Conservation (phyloP, 2,888 invertebrate species). For the Stenichneumon culpator region DNA sequence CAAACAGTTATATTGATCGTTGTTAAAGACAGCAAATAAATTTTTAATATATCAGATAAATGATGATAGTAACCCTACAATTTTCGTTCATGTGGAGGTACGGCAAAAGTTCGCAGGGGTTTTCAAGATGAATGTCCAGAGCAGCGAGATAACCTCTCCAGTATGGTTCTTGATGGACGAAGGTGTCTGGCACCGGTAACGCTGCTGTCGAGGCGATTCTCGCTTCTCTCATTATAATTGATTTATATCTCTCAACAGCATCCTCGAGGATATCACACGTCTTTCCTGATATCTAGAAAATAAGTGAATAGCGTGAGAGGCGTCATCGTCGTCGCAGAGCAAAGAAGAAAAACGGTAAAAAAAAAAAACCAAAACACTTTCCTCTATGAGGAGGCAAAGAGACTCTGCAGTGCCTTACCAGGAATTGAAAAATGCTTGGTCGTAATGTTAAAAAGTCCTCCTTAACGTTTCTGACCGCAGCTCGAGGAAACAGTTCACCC, state of each 20-base stretch:
- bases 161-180: constrained; percentile 73
- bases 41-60: not conserved
- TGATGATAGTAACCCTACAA: constrained; percentile 87
- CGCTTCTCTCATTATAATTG: constrained; percentile 82
- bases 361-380: not conserved
- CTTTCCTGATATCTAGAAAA: constrained; percentile 83
- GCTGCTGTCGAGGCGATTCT: constrained; percentile 66
- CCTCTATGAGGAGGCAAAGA: too few species aligned
- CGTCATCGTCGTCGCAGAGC: not conserved
- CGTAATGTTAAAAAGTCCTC: constrained; percentile 85
- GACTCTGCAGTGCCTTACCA: constrained; percentile 67
- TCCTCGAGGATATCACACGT: constrained; percentile 87
- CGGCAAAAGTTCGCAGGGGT: constrained; percentile 89
- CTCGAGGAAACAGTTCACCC: constrained; percentile 91
- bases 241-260: constrained; percentile 86
- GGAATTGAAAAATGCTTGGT: constrained; percentile 86
- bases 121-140: constrained; percentile 87
- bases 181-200: constrained; percentile 62
- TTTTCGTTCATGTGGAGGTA: constrained; percentile 91
- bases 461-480: constrained; percentile 84
- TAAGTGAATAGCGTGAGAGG: constrained; percentile 75
- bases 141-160: constrained; percentile 85
- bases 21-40: not conserved
- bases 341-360: not conserved
- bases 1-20: not conserved